Evolutionary conservation across 2,797 vertebrate species (phyloP).

Genomic region (Carduelis carduelis): DNA sequence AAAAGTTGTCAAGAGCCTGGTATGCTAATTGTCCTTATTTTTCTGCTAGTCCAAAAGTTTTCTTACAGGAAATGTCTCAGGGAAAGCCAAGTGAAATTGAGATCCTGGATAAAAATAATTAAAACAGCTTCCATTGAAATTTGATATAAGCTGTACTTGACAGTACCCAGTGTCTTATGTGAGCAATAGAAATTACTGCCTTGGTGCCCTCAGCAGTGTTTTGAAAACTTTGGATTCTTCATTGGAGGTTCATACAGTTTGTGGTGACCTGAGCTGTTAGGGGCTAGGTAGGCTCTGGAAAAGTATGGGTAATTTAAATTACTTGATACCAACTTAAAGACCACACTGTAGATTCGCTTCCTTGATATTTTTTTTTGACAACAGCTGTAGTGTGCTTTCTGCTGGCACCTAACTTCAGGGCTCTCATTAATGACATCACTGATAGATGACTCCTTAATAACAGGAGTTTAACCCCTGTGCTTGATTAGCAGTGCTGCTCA

Average conservation of each 20-base stretch:
- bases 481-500: background rate
- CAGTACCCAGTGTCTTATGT: background rate
- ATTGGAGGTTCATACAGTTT: background rate
- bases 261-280: background rate
- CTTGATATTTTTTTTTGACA: background rate
- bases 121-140: background rate
- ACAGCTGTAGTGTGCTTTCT: background rate
- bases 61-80: background rate
- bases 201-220: background rate
- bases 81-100: background rate
- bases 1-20: conserved; percentile 98
- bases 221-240: background rate
- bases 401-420: background rate
- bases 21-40: conserved; percentile 59
- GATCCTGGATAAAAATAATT: background rate
- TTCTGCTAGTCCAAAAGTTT: background rate
- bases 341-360: background rate
- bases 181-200: background rate
- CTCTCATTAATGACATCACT: background rate
- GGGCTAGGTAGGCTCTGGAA: background rate
- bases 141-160: background rate
- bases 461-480: background rate
- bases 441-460: background rate
- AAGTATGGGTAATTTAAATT: background rate
- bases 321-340: background rate